phyloP scores from a whole-genome alignment of 2,113 vertebrate genomes.

The Cheirogaleus medius region DNA sequence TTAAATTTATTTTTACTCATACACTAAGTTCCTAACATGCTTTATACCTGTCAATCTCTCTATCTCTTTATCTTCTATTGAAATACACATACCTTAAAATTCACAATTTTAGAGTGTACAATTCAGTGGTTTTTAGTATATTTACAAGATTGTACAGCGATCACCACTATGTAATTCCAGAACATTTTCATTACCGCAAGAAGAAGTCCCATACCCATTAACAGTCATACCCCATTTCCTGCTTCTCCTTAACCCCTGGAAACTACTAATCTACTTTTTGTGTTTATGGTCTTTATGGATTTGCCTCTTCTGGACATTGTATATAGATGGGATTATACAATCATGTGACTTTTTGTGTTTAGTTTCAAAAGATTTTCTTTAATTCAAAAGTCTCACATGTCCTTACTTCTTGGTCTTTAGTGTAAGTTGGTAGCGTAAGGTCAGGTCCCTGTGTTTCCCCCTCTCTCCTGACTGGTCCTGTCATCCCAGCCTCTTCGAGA shows the following conservation, averaged over 20 bases:
- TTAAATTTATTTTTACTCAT: slow-evolving; percentile 1
- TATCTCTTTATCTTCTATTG: background rate
- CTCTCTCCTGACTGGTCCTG: too few relatives aligned
- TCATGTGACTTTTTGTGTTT: background rate
- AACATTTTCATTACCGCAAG: background rate
- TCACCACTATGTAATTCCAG: background rate
- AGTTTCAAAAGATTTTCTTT: background rate
- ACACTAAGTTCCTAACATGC: background rate
- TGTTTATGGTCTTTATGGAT: background rate
- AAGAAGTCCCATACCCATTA: background rate
- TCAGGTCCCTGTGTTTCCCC: too few relatives aligned
- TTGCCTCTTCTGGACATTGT: background rate
- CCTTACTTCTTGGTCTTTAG: background rate
- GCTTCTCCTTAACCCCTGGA: background rate
- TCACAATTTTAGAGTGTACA: background rate
- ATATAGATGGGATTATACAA: background rate
- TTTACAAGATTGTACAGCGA: background rate
- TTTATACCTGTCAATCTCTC: background rate
- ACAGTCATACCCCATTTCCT: too few relatives aligned
- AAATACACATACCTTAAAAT: background rate
- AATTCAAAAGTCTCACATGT: background rate
- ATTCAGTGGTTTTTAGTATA: background rate
- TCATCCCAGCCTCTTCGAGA: background rate
- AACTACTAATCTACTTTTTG: background rate
- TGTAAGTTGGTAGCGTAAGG: background rate